A percentile compares a stretch with the other conserved stretches of the same genome.
Conservation (phyloP, 2,113 vertebrate genomes). For the Scophthalmus maximus region DNA sequence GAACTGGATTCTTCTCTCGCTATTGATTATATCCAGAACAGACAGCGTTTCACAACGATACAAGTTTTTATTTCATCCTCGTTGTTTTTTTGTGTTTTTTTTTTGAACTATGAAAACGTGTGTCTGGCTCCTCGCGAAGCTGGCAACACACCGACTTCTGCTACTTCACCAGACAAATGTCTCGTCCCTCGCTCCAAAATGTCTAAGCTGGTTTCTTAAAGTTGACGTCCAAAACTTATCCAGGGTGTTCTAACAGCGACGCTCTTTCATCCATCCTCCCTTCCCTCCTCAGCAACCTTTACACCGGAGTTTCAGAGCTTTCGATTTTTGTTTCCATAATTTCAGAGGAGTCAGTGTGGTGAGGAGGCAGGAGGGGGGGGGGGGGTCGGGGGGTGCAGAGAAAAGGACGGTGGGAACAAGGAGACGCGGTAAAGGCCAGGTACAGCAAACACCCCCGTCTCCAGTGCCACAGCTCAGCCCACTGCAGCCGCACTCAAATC, state of each 20-base stretch:
- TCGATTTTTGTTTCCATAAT: no score
- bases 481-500: no score
- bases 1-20: constrained; percentile 75
- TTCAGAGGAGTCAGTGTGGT: no score
- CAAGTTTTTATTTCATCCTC: constrained; percentile 76
- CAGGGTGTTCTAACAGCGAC: constrained; percentile 49
- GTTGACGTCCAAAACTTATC: constrained; percentile 49
- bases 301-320: constrained; percentile 47
- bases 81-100: constrained; percentile 31
- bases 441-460: constrained; percentile 46
- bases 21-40: constrained; percentile 82
- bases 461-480: not conserved
- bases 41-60: constrained; percentile 71
- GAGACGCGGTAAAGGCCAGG: constrained; percentile 48
- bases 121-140: constrained; percentile 68
- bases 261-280: constrained; percentile 36
- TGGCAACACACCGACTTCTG: no score
- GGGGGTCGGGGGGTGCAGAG: no score
- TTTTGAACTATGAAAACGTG: constrained; percentile 62
- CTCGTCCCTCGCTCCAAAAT: constrained; percentile 46
- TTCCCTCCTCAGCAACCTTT: constrained; percentile 46
- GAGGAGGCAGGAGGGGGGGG: no score
- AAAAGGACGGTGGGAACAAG: constrained; percentile 58
- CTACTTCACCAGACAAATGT: constrained; percentile 58
- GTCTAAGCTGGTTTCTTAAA: constrained; percentile 43